phyloP scores from a whole-genome alignment of 2,888 invertebrate species.

The Folsomia candida region DNA sequence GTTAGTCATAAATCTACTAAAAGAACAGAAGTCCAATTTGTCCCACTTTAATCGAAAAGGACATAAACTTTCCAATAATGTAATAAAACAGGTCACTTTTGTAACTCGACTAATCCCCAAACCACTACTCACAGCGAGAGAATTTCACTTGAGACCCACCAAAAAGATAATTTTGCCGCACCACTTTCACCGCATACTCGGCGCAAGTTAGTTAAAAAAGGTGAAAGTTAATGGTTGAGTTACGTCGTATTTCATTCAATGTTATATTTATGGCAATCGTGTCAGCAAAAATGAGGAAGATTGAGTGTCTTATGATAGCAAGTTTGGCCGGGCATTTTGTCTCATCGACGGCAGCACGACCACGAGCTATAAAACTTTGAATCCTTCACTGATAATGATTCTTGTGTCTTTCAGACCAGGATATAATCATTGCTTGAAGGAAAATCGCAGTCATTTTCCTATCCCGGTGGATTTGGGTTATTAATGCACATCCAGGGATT shows the following conservation, averaged over 20 bases:
- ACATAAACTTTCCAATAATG: conserved; percentile 22
- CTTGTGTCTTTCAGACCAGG: neutral
- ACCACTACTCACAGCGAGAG: neutral
- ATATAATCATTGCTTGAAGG: neutral
- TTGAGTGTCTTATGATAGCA: neutral
- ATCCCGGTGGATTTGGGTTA: neutral
- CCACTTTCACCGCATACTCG: too few species aligned
- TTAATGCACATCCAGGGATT: neutral
- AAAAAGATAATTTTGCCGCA: too few species aligned
- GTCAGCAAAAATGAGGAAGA: neutral
- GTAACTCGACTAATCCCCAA: neutral
- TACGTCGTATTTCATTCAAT: neutral
- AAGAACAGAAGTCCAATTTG: conserved; percentile 12
- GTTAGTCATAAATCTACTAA: conserved; percentile 13
- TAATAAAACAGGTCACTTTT: conserved; percentile 8
- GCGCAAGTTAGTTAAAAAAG: neutral
- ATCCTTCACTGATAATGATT: neutral
- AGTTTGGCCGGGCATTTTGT: neutral
- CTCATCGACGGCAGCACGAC: neutral
- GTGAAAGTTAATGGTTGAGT: neutral
- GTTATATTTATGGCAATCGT: neutral
- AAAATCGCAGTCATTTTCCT: neutral
- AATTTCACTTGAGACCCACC: too few species aligned
- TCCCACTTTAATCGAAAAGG: conserved; percentile 13
- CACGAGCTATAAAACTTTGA: neutral